Evolutionary conservation across 1,140 invertebrate genomes (phyloP), one percentile per base, ranked within the genome.

Genomic region (roundworm (Caenorhabditis elegans)): DNA sequence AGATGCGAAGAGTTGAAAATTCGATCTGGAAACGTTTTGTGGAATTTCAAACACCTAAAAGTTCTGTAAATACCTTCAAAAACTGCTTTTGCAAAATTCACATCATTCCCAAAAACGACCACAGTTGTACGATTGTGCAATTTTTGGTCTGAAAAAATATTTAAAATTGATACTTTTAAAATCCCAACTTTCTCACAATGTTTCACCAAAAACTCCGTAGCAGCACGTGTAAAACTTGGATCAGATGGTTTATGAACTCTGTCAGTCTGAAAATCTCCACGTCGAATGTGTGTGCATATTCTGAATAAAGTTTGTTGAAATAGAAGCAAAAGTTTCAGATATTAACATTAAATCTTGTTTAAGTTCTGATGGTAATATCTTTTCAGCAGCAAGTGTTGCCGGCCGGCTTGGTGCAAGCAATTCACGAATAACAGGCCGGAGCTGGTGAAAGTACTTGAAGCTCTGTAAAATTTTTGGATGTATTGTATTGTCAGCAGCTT

Each of bases 221-320:
- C 79, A 24, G 17, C 36, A 48, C 79, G 3, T 6, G 79, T 76
- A 19, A 80, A 80, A 22, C 5, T 53, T 10, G 55, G 4, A 48
- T 80, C 79, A 17, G 79, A 80, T 6, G 79, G 79, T 19, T 46
- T 11, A 39, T 80, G 79, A 28, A 80, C 48, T n/a, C 79, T 60
- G 48, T 80, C 79, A 0, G 51, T 55, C 22, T 34, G 43, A 22
- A 80, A 80, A 39, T 80, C 79, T 2, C 79, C 79, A 19, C 79
- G 34, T 48, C 79, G 36, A 17, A 80, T 75, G 24, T 80, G 79
- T 60, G 79, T 28, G 17, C 79, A 80, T 15, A 80, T 75, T 47
- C 79, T 80, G 48, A 34, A 80, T 24, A n/a, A n/a, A 8, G 11
- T 19, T 22, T 5, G 15, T 43, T 13, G 39, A 43, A 43, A 43